A percentile compares a stretch with the other conserved stretches of the same genome.
Evolutionary conservation across 2,888 invertebrate species (phyloP).

Genomic region (Parochlus steinenii): DNA sequence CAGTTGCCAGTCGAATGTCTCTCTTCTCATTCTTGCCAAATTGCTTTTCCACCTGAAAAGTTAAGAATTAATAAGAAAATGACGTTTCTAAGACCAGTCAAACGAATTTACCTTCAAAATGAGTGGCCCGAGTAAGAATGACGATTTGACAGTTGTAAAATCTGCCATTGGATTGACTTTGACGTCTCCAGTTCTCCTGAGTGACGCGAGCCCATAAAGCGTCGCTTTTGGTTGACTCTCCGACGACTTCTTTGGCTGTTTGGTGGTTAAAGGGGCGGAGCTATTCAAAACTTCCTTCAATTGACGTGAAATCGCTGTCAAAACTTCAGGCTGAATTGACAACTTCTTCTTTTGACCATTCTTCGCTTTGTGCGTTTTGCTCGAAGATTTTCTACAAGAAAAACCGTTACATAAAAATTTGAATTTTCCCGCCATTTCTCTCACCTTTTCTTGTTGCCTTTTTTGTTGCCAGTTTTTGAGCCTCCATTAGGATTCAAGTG

Average conservation of each 20-base stretch:
- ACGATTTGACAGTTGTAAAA: slow-evolving; percentile 67
- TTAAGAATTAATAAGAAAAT: slow-evolving; percentile 4
- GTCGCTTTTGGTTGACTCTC: slow-evolving; percentile 52
- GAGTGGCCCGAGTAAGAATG: slow-evolving; percentile 64
- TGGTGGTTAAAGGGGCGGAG: slow-evolving; percentile 25
- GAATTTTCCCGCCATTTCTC: slow-evolving; percentile 23
- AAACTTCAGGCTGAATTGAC: slow-evolving; percentile 21
- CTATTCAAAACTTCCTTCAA: slow-evolving; percentile 18
- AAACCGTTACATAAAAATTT: not conserved
- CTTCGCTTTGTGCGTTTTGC: slow-evolving; percentile 6
- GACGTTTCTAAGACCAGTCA: too few species aligned
- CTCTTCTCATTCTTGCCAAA: slow-evolving; percentile 64
- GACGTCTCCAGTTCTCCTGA: slow-evolving; percentile 65
- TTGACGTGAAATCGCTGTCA: slow-evolving; percentile 22
- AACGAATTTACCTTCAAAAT: slow-evolving; percentile 60
- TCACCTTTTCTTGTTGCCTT: slow-evolving; percentile 32
- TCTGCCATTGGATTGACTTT: slow-evolving; percentile 61
- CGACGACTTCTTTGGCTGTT: slow-evolving; percentile 21
- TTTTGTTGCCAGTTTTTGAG: slow-evolving; percentile 37
- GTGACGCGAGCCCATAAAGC: slow-evolving; percentile 59
- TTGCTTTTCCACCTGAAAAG: slow-evolving; percentile 26
- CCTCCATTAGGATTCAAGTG: slow-evolving; percentile 29
- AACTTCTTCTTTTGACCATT: slow-evolving; percentile 18
- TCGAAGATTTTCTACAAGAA: slow-evolving; percentile 6
- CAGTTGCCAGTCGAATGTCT: slow-evolving; percentile 70